Base-by-base conservation (phyloP, 2,797 vertebrate genomes). In the Sebastes diploproa region DNA sequence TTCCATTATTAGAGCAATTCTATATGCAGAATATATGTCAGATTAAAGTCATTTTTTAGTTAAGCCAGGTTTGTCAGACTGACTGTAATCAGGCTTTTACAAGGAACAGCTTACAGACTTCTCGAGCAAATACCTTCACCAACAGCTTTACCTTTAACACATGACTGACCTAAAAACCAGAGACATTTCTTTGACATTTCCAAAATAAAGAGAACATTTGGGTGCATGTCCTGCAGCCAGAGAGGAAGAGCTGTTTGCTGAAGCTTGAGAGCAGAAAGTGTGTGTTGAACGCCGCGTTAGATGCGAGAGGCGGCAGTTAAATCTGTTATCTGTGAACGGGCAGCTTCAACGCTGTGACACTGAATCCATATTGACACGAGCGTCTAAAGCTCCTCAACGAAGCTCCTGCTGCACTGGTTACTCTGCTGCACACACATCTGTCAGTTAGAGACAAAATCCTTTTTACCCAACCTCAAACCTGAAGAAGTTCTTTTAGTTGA, bases 361-460 rank as follows among this genome's bases (percentile, higher is more conserved):
- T 64, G 46, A 82, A 88, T 86, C 83, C 36, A 54, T 32, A 64
- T 80, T 5, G 12, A 77, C 52, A 32, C 7, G 7, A 66, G 64
- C 27, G 27, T 71, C 54, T 54, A n/a, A 81, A 68, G 68, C 55
- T 67, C 7, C 38, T 75, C 20, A 20, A 36, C 65, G 63, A 54
- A 82, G 54, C 67, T 68, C 36, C 34, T 34, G 58, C 70, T 75
- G 58, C 27, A 10, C 61, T 72, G 81, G 84, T 82, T 68, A 56
- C 25, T 38, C 34, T 72, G 69, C 81, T 66, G n/a, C 61, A 61
- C 18, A n/a, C 29, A 61, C 14, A 65, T 3, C n/a, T 27, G 29
- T 60, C 14, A 60, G 58, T 18, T 29, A 60, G 58, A 60, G 27
- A 34, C 32, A 23, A 36, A 56, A 69, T n/a, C 18, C 4, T 63